Conservation (phyloP, 2,113 vertebrate genomes). For the Notothenia rossii region DNA sequence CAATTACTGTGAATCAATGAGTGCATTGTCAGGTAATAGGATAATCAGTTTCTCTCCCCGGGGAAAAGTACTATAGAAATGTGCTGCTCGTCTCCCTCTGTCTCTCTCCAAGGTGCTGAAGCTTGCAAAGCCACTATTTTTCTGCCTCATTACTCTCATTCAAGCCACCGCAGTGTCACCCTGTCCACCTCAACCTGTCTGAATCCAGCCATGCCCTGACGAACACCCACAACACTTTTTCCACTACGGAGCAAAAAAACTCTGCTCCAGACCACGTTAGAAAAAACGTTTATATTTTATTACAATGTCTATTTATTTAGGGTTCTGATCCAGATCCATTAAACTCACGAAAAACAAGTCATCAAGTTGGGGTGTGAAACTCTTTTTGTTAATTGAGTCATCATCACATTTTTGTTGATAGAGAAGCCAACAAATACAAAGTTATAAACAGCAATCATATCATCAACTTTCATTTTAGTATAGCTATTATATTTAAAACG, state of each 20-base stretch:
- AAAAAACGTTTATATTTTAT: too few relatives aligned
- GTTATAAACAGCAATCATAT: not conserved
- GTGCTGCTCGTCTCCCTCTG: not conserved
- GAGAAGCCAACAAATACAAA: not conserved
- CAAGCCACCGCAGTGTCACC: not conserved
- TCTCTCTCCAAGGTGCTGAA: slow-evolving; percentile 22
- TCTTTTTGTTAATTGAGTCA: not conserved
- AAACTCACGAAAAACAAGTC: not conserved
- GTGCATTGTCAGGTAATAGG: not conserved
- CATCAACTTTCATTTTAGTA: not conserved
- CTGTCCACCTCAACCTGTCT: not conserved
- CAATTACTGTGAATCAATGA: not conserved
- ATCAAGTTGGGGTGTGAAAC: not conserved
- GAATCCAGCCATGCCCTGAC: not conserved
- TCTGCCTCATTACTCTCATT: not conserved
- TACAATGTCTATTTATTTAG: not conserved
- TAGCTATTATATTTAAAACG: not conserved
- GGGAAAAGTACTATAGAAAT: not conserved
- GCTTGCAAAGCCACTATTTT: not conserved
- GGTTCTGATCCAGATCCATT: not conserved
- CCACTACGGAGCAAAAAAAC: not conserved
- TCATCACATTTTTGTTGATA: not conserved
- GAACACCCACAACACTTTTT: not conserved
- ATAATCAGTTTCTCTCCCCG: not conserved
- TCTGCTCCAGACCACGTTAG: not conserved